Percentiles rank a stretch among this genome's conserved stretches.
These are phyloP conservation scores for Caenorhabditis elegans DNA, from an alignment of 1,140 invertebrate genomes.

Conservation along the genomic window WBcel235 BX284605.5:18629501-18630000, in stretches of 20 bases:
- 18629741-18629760: conserved; percentile 37
- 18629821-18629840: conserved; percentile 50
- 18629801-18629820: not conserved
- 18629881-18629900: conserved; percentile 45
- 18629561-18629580: too few relatives aligned
- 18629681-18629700: conserved; percentile 33
- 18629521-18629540: too few relatives aligned
- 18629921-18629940: too few relatives aligned
- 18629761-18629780: conserved; percentile 34
- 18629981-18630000: too few relatives aligned
- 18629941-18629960: too few relatives aligned
- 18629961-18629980: too few relatives aligned
- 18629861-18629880: conserved; percentile 47
- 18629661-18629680: conserved; percentile 8
- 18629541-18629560: too few relatives aligned
- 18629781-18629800: conserved; percentile 34
- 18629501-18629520: too few relatives aligned
- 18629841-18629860: conserved; percentile 37
- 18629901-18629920: too few relatives aligned
- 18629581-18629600: too few relatives aligned
- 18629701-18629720: conserved; percentile 40
- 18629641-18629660: not conserved
- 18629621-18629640: too few relatives aligned
- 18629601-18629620: too few relatives aligned
- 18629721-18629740: conserved; percentile 37